These are phyloP conservation scores for Pipistrellus kuhlii DNA, from an alignment of 2,797 vertebrate species.

Conservation along the genomic window DNA sequence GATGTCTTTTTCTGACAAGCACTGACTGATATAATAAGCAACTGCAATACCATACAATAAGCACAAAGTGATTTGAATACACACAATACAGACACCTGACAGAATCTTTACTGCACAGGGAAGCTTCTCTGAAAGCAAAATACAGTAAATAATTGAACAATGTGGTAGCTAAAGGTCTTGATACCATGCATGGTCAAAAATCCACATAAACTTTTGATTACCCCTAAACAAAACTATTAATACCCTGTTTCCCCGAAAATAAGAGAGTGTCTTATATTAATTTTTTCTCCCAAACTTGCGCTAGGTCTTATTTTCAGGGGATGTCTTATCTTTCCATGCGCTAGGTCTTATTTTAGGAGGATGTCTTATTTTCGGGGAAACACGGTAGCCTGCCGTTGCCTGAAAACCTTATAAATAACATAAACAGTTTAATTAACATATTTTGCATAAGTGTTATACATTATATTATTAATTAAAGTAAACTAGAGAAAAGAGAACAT, in stretches of 20 bases:
- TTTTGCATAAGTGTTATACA: background rate
- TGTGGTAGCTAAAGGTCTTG: background rate
- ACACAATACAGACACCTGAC: background rate
- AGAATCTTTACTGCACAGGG: background rate
- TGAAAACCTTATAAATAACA: background rate
- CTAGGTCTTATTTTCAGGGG: too few relatives aligned
- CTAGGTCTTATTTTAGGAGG: too few relatives aligned
- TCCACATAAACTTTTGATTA: background rate
- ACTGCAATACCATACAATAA: background rate
- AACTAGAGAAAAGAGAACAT: background rate
- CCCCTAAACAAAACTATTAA: background rate
- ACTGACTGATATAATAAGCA: background rate
- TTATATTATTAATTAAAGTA: background rate
- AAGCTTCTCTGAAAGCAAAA: slow-evolving; percentile 8
- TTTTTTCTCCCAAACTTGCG: too few relatives aligned
- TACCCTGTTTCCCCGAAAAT: too few relatives aligned
- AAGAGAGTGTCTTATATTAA: too few relatives aligned
- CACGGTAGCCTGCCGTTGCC: background rate
- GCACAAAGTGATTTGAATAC: background rate
- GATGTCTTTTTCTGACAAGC: background rate
- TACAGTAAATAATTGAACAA: background rate
- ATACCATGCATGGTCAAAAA: background rate
- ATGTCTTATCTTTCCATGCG: too few relatives aligned
- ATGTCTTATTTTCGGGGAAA: too few relatives aligned
- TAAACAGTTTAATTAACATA: background rate